phyloP scores from a whole-genome alignment of 2,888 invertebrate genomes.

The Phlogophora meticulosa region DNA sequence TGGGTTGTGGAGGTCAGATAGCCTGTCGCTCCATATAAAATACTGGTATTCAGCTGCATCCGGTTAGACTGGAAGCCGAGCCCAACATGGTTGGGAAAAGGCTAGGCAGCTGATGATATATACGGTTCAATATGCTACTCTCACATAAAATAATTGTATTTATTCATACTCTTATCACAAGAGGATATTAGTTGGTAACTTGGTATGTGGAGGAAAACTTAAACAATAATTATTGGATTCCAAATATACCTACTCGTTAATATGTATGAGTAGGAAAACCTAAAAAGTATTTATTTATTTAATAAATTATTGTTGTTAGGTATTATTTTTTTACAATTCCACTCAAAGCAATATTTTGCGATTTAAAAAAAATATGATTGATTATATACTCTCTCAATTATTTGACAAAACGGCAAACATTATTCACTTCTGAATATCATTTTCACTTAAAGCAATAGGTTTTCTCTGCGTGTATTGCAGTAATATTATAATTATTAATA shows the following conservation, averaged over 20 bases:
- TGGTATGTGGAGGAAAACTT: conserved; percentile 42
- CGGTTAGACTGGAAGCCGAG: too few species aligned
- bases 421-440: not conserved
- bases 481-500: conserved; percentile 44
- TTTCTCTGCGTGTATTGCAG: conserved; percentile 43
- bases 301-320: not conserved
- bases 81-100: too few species aligned
- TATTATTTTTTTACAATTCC: not conserved
- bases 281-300: not conserved
- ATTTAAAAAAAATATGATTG: conserved; percentile 7
- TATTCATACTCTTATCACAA: conserved; percentile 21
- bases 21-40: too few species aligned
- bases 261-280: conserved; percentile 20
- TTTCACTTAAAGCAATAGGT: conserved; percentile 12
- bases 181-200: conserved; percentile 28
- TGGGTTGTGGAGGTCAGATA: too few species aligned
- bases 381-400: not conserved
- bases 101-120: too few species aligned
- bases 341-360: not conserved
- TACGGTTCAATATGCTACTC: too few species aligned
- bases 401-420: not conserved
- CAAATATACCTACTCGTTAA: not conserved
- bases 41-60: too few species aligned
- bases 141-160: conserved; percentile 10
- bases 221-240: conserved; percentile 20